A percentile compares a stretch with the other conserved stretches of the same genome.
These are phyloP conservation scores for Natator depressus DNA, from an alignment of 2,113 vertebrate species.

Conservation along the genomic window DNA sequence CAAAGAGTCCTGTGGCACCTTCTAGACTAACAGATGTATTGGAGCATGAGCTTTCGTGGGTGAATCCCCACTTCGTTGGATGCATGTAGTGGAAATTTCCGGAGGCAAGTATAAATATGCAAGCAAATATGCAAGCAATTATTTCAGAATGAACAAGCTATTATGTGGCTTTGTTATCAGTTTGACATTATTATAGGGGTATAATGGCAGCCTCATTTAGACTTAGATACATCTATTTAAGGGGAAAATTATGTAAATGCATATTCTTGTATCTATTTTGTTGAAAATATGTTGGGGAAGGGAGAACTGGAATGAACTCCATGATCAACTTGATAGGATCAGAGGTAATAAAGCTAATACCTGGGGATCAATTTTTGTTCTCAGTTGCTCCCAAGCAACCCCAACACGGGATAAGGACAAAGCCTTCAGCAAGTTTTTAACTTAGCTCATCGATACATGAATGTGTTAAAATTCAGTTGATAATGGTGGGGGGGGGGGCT, in stretches of 20 bases:
- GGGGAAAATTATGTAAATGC: neutral
- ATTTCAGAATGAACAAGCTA: neutral
- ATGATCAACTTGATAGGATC: neutral
- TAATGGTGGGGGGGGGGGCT: accelerated
- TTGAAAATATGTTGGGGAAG: neutral
- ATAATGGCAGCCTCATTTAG: neutral
- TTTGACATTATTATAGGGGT: neutral
- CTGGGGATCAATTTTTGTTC: neutral
- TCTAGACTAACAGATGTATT: too few species aligned
- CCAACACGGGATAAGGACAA: neutral
- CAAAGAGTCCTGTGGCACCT: too few species aligned
- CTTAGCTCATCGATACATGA: neutral
- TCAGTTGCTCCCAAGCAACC: neutral
- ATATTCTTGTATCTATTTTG: neutral
- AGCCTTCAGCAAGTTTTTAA: neutral
- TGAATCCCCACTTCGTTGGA: too few species aligned
- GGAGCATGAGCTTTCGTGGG: too few species aligned
- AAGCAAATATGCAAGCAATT: neutral
- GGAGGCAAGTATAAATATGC: too few species aligned
- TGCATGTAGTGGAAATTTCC: too few species aligned
- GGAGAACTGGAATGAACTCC: neutral
- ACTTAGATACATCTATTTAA: neutral
- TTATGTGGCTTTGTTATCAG: neutral
- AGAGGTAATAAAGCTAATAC: neutral
- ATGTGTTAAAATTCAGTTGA: neutral